Conservation (phyloP, 2,888 invertebrate genomes). For the Netelia fuscicornis region DNA sequence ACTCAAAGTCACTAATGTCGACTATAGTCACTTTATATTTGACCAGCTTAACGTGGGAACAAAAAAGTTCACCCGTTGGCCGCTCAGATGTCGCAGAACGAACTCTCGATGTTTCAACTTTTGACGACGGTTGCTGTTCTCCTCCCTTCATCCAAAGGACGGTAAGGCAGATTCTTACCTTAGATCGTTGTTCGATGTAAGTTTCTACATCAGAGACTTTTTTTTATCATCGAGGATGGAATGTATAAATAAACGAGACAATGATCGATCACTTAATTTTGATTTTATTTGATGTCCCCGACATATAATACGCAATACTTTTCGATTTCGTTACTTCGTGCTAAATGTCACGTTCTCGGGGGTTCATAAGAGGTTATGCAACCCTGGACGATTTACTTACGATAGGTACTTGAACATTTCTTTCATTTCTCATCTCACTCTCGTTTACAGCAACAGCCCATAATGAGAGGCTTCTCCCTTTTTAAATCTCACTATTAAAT, state of each 20-base stretch:
- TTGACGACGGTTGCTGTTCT: no score
- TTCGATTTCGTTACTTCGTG: conserved; percentile 70
- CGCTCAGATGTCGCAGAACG: no score
- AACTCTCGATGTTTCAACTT: no score
- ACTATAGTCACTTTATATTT: no score
- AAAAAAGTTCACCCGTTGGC: no score
- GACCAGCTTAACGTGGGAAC: no score
- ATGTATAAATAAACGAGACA: not conserved
- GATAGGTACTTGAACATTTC: conserved; percentile 66
- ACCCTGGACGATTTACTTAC: conserved; percentile 66
- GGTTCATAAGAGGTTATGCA: conserved; percentile 22
- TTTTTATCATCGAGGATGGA: no score
- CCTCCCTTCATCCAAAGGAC: no score
- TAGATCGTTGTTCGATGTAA: no score
- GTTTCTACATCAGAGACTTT: no score
- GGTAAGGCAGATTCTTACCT: no score
- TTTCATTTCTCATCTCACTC: conserved; percentile 23
- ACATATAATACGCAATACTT: conserved; percentile 78
- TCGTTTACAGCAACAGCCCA: conserved; percentile 35
- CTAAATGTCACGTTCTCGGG: conserved; percentile 62
- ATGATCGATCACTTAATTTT: conserved; percentile 76
- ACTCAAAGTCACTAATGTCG: no score
- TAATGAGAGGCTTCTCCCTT: conserved; percentile 33
- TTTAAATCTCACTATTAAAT: conserved; percentile 54
- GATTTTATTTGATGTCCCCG: conserved; percentile 79